Evolutionary conservation across 2,797 vertebrate genomes (phyloP), one percentile per base, ranked within the genome.

Genomic region (Sebastolobus altivelis): DNA sequence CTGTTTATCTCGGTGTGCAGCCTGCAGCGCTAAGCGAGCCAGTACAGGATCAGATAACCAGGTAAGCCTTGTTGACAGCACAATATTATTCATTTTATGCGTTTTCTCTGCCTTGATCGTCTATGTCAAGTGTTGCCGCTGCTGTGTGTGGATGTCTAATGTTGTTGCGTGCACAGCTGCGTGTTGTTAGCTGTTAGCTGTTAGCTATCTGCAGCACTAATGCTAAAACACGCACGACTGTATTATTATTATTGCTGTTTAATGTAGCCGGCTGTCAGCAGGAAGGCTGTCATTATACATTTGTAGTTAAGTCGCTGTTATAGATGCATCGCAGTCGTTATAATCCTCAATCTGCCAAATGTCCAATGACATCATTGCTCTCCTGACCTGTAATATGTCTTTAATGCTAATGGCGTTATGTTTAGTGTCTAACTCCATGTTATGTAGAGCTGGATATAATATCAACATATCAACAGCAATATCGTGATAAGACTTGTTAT

Each of bases 41-140:
- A n/a, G 79, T 69, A 79, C 80, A 49, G 67, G 75, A 74, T 88
- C 89, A 59, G 91, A 92, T 92, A 92, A 85, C 72, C 16, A 89
- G 94, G 95, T 94, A 81, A 81, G 93, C 74, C 74, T 69, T 69
- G 80, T 78, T 86, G 83, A 87, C 82, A 74, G 25, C 76, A 18
- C 8, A 1, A 1, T 18, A 0, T 58, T 77, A 8, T 33, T 5
- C 10, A 62, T 75, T 18, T 49, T 20, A 29, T 22, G 33, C 46
- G 1, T 81, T 71, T 49, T 49, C 54, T 3, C 10, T 4, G 9
- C 3, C 1, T 3, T 8, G 2, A 8, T 52, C 12, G 22, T 6
- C 12, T n/a, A 0, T 31, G 56, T n/a, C 1, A 5, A 46, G 31
- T 16, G 11, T 35, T 33, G 62, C 33, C 7, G 35, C 37, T 33